A percentile compares a stretch with the other conserved stretches of the same genome.
phyloP scores from a whole-genome alignment of 2,113 vertebrate genomes.

The Ammodytes dubius region DNA sequence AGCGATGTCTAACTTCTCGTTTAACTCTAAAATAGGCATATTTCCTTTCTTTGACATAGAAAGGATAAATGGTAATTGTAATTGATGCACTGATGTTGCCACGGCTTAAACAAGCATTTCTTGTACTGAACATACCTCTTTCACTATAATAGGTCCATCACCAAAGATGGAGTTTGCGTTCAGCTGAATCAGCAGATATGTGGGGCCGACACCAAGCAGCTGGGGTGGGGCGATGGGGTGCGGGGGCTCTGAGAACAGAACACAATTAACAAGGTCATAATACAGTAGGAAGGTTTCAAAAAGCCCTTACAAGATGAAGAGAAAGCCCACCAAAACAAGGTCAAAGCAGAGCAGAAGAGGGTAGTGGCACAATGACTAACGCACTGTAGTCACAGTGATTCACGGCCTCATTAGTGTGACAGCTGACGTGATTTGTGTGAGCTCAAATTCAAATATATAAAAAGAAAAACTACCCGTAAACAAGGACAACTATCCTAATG shows the following conservation, averaged over 20 bases:
- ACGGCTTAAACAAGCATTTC: neutral
- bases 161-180: conserved; percentile 99
- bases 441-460: neutral
- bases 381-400: neutral
- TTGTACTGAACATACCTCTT: conserved; percentile 82
- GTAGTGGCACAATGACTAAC: neutral
- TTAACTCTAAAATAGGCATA: neutral
- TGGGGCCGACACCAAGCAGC: conserved; percentile 94
- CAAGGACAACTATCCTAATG: conserved; percentile 5
- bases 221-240: conserved; percentile 97
- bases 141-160: conserved; percentile 96
- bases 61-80: neutral
- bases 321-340: conserved; percentile 28
- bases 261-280: conserved; percentile 42
- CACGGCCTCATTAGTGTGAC: neutral
- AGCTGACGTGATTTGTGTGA: conserved; percentile 8
- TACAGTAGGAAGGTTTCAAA: conserved; percentile 21
- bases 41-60: neutral
- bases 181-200: conserved; percentile 96
- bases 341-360: conserved; percentile 10
- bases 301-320: conserved; percentile 3
- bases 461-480: neutral
- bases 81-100: neutral
- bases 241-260: conserved; percentile 89
- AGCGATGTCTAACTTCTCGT: neutral